Conservation (phyloP, 2,797 vertebrate genomes). For the Manis javanica region DNA sequence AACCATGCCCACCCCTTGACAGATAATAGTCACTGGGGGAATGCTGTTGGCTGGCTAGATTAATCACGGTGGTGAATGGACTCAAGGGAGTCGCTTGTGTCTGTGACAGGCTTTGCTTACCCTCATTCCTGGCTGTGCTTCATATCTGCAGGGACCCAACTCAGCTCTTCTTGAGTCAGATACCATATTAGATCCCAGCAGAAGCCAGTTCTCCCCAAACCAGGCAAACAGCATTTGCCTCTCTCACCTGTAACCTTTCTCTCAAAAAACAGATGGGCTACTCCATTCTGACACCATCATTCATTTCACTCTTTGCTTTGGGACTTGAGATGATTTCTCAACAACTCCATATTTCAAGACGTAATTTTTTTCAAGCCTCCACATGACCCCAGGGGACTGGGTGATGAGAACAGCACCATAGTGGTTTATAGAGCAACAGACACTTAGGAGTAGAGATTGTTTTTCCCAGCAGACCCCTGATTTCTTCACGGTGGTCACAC, state of each 20-base stretch:
- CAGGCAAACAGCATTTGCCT: rapidly evolving
- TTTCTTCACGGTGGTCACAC: rapidly evolving
- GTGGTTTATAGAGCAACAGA: not conserved
- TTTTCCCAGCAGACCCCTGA: not conserved
- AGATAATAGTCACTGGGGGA: rapidly evolving
- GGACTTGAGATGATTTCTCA: not conserved
- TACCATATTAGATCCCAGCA: not conserved
- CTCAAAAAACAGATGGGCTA: no score
- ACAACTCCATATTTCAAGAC: not conserved
- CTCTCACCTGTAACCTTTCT: not conserved
- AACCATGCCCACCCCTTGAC: rapidly evolving
- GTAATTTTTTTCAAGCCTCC: not conserved
- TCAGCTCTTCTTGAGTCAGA: not conserved
- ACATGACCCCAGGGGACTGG: rapidly evolving
- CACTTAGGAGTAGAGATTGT: rapidly evolving
- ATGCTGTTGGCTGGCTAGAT: rapidly evolving
- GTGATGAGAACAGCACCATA: no score
- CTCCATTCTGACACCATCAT: rapidly evolving
- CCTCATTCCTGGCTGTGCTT: not conserved
- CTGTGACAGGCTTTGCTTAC: not conserved
- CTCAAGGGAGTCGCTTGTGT: rapidly evolving
- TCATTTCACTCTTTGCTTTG: rapidly evolving
- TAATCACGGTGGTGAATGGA: rapidly evolving
- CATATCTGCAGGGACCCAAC: not conserved
- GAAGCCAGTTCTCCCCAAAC: not conserved